Percentiles rank a stretch among this genome's conserved stretches.
These are phyloP conservation scores for Pseudanteris insignis DNA, from an alignment of 2,888 invertebrate species.

Conservation along the genomic window DNA sequence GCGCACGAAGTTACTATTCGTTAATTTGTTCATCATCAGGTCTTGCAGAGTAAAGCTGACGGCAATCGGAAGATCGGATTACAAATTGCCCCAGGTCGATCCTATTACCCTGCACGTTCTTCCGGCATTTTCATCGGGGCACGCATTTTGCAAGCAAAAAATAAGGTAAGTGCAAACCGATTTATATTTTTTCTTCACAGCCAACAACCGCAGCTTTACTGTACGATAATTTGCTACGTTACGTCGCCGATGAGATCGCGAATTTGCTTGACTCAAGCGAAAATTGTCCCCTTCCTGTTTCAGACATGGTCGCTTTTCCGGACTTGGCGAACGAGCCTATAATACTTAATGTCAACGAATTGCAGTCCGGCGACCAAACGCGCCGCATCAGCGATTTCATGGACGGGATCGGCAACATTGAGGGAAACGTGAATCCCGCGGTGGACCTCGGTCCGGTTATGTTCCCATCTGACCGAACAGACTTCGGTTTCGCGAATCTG, in stretches of 20 bases:
- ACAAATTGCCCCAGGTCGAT: conserved; percentile 62
- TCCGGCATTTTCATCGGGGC: conserved; percentile 37
- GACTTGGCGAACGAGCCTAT: conserved; percentile 56
- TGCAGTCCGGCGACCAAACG: conserved; percentile 28
- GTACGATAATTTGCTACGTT: no score
- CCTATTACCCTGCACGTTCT: conserved; percentile 49
- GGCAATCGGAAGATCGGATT: conserved; percentile 61
- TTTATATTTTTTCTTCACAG: no score
- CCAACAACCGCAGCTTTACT: no score
- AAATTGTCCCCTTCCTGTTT: conserved; percentile 17
- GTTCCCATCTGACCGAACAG: conserved; percentile 6
- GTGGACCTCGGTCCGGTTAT: conserved; percentile 2
- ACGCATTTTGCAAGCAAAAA: conserved; percentile 50
- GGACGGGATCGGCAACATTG: conserved; percentile 31
- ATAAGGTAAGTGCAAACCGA: conserved; percentile 50
- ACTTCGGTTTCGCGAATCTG: conserved; percentile 38
- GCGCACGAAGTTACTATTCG: neutral
- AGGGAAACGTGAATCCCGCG: conserved; percentile 28
- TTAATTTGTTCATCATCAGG: conserved; percentile 35
- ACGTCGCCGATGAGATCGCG: no score
- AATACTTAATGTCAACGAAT: conserved; percentile 46
- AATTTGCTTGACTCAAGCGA: neutral
- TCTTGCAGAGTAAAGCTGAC: conserved; percentile 61
- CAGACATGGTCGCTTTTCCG: conserved; percentile 63
- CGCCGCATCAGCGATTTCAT: conserved; percentile 38